Conservation (phyloP, 2,797 vertebrate species). For the Ceryle rudis region DNA sequence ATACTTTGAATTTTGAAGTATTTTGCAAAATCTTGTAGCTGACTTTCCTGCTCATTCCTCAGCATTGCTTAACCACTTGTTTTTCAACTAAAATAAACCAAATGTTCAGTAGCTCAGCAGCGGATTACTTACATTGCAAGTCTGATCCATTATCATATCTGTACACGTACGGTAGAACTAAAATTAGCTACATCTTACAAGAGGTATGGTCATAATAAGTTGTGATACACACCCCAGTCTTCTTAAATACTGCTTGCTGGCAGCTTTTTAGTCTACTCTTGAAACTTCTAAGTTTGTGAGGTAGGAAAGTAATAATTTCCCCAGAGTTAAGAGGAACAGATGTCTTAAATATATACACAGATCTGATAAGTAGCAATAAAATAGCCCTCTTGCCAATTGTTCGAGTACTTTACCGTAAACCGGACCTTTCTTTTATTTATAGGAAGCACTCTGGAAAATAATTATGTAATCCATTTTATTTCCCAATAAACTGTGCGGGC, state of each 20-base stretch:
- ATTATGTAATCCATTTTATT: background rate
- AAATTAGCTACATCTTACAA: background rate
- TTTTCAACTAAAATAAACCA: background rate
- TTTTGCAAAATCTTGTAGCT: background rate
- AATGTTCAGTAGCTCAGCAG: background rate
- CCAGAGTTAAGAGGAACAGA: background rate
- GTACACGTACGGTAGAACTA: background rate
- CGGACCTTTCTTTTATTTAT: background rate
- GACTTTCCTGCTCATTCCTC: background rate
- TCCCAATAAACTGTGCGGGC: background rate
- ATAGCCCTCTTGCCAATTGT: background rate
- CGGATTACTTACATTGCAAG: background rate
- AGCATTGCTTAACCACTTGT: background rate
- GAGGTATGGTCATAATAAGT: background rate
- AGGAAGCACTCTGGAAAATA: conserved; percentile 3
- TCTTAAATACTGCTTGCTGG: background rate
- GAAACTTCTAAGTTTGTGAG: background rate
- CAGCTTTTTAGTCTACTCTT: background rate
- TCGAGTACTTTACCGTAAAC: background rate
- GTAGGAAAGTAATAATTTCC: background rate
- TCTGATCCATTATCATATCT: background rate
- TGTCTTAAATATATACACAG: background rate
- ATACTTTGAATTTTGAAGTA: background rate
- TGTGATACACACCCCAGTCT: background rate
- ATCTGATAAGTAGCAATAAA: background rate